Percentiles rank a stretch among this genome's conserved stretches.
These are phyloP conservation scores for Pyrgus malvae DNA, from an alignment of 2,888 invertebrate species.

Conservation along the genomic window DNA sequence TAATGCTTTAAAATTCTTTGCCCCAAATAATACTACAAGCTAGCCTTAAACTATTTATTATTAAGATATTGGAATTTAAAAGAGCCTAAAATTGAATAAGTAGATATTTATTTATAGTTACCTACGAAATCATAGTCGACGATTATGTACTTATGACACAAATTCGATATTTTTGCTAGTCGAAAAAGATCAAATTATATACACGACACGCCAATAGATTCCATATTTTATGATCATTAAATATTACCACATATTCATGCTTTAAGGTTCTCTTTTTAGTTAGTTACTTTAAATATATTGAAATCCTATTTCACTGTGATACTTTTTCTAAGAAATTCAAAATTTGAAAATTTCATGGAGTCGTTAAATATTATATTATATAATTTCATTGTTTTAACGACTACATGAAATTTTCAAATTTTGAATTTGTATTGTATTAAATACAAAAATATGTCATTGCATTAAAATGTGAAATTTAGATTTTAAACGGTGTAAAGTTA, in stretches of 20 bases:
- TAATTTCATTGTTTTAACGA: no score
- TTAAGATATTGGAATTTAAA: background rate
- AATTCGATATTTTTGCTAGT: slow-evolving; percentile 46
- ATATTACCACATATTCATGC: background rate
- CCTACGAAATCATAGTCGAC: slow-evolving; percentile 18
- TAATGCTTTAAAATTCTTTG: no score
- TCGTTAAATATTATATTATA: no score
- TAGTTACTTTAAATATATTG: background rate
- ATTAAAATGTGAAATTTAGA: no score
- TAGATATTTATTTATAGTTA: slow-evolving; percentile 11
- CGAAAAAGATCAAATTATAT: slow-evolving; percentile 25
- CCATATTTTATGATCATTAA: slow-evolving; percentile 7
- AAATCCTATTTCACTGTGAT: background rate
- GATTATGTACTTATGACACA: slow-evolving; percentile 38
- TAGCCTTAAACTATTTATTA: no score
- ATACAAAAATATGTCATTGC: no score
- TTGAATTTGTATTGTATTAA: no score
- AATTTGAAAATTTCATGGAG: no score
- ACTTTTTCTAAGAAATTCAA: no score
- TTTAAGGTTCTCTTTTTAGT: slow-evolving; percentile 1
- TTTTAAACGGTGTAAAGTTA: no score
- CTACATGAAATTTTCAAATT: no score
- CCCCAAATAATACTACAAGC: no score
- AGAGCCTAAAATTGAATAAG: slow-evolving; percentile 15
- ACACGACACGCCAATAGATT: slow-evolving; percentile 13